Evolutionary conservation across 2,888 invertebrate genomes (phyloP).

Genomic region (Danaus chrysippus): DNA sequence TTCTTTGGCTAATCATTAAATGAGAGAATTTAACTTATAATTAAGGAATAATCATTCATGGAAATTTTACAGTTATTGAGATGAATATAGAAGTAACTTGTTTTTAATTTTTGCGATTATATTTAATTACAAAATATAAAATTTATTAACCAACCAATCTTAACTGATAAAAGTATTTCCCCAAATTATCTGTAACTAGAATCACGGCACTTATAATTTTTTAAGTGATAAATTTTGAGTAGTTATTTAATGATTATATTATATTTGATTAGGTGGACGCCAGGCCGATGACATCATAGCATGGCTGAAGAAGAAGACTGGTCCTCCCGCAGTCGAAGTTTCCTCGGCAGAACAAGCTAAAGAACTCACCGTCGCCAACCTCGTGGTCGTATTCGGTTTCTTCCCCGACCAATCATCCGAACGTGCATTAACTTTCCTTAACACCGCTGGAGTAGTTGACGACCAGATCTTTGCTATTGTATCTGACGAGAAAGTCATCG

Average conservation of each 20-base stretch:
- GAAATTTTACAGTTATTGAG: too few species aligned
- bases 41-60: too few species aligned
- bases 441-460: conserved; percentile 89
- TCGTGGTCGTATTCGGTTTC: conserved; percentile 94
- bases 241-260: neutral
- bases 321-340: conserved; percentile 93
- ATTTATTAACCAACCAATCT: neutral
- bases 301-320: conserved; percentile 98
- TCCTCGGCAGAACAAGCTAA: conserved; percentile 89
- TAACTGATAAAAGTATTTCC: conserved; percentile 1
- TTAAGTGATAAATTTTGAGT: conserved; percentile 10
- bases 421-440: conserved; percentile 90
- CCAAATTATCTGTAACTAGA: neutral
- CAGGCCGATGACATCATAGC: conserved; percentile 93
- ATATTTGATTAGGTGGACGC: conserved; percentile 85
- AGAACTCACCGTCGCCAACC: conserved; percentile 87
- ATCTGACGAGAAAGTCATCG: conserved; percentile 86
- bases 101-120: neutral
- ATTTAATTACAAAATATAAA: neutral
- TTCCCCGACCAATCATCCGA: conserved; percentile 89
- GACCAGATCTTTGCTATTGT: conserved; percentile 94
- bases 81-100: too few species aligned
- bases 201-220: neutral
- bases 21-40: too few species aligned
- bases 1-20: too few species aligned